phyloP scores from a whole-genome alignment of 2,888 invertebrate genomes.

The Globia sparganii region DNA sequence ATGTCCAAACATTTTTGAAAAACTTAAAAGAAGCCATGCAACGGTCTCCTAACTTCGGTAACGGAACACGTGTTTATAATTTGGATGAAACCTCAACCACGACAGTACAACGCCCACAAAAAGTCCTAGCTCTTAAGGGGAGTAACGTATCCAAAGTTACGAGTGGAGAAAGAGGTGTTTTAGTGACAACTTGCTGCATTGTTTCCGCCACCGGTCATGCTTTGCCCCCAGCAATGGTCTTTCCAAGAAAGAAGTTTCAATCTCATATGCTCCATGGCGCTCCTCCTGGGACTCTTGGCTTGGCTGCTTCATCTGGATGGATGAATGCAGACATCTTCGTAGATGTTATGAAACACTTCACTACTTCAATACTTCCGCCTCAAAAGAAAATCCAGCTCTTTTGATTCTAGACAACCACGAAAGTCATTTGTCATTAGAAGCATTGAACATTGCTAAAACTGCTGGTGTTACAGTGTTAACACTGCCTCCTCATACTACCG shows the following conservation, averaged over 20 bases:
- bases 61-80: neutral
- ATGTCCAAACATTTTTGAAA: neutral
- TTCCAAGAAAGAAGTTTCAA: neutral
- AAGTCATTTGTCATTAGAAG: neutral
- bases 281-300: conserved; percentile 1
- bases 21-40: neutral
- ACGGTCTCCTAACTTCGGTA: neutral
- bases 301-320: neutral
- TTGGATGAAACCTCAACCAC: conserved; percentile 1
- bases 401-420: neutral
- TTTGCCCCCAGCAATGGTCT: neutral
- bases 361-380: neutral
- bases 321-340: conserved; percentile 9
- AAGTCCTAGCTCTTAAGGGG: neutral
- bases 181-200: neutral
- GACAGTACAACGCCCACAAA: neutral
- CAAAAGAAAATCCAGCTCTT: conserved; percentile 2
- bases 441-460: neutral
- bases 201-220: neutral
- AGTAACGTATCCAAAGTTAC: neutral
- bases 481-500: neutral
- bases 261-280: neutral
- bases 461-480: neutral
- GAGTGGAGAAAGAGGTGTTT: neutral
- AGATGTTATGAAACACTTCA: neutral